Conservation (phyloP, 2,797 vertebrate genomes). For the Otolemur crassicaudatus region DNA sequence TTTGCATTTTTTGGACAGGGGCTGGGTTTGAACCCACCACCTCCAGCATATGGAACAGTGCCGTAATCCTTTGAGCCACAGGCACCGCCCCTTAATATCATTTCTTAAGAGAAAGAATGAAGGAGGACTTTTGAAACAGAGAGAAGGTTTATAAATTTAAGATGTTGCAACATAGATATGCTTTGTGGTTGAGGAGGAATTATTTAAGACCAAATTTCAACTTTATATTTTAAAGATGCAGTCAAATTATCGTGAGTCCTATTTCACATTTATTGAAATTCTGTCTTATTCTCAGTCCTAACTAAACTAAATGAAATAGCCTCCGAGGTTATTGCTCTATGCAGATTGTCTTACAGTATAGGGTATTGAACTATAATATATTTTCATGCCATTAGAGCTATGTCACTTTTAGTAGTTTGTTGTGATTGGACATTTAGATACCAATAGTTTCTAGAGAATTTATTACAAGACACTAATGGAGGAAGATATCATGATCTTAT, state of each 20-base stretch:
- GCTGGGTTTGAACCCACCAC: no score
- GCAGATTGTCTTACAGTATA: constrained; percentile 58
- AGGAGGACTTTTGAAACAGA: not conserved
- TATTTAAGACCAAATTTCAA: not conserved
- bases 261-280: constrained; percentile 75
- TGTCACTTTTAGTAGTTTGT: constrained; percentile 83
- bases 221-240: constrained; percentile 63
- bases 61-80: no score
- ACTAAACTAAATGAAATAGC: constrained; percentile 78
- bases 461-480: constrained; percentile 86
- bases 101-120: not conserved
- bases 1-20: no score
- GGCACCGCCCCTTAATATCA: not conserved
- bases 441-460: constrained; percentile 87
- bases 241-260: constrained; percentile 55
- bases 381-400: constrained; percentile 87
- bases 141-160: not conserved
- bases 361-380: constrained; percentile 73
- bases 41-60: no score
- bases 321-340: constrained; percentile 77
- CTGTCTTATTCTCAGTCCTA: not conserved
- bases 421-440: constrained; percentile 89
- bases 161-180: not conserved
- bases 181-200: constrained; percentile 12
- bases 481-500: constrained; percentile 81